Percentiles rank a stretch among this genome's conserved stretches.
Evolutionary conservation across 2,797 vertebrate genomes (phyloP).

Genomic region (Mormyrus hasselquistii): DNA sequence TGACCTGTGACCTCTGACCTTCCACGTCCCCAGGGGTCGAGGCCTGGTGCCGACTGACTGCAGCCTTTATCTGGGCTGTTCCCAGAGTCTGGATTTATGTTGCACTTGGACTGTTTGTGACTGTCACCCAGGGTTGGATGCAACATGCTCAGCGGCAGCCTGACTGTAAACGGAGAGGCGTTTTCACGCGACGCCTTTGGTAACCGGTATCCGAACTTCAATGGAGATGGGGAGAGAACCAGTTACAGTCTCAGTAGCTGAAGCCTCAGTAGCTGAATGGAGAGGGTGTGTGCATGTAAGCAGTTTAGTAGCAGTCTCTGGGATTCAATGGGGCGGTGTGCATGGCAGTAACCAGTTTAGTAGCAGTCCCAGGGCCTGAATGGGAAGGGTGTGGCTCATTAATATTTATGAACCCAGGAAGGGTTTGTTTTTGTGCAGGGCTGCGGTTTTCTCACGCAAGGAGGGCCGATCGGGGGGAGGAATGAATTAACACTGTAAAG

Average conservation of each 20-base stretch:
- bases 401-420: constrained; percentile 54
- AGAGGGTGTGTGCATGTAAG: constrained; percentile 29
- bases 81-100: constrained; percentile 7
- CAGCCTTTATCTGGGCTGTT: constrained; percentile 20
- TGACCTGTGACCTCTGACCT: constrained; percentile 29
- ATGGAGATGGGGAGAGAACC: constrained; percentile 20
- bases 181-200: no score
- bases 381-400: constrained; percentile 43
- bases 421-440: constrained; percentile 50
- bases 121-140: background rate
- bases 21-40: constrained; percentile 28
- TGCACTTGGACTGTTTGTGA: background rate
- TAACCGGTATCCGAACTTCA: background rate
- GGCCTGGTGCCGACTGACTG: constrained; percentile 13
- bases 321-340: background rate
- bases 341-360: background rate
- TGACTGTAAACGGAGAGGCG: background rate
- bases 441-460: constrained; percentile 30
- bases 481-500: constrained; percentile 22
- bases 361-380: constrained; percentile 17
- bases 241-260: constrained; percentile 38
- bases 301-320: constrained; percentile 2
- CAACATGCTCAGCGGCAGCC: background rate
- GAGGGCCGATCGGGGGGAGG: constrained; percentile 23
- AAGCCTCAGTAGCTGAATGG: constrained; percentile 38